These are phyloP conservation scores for Seriola dumerili DNA, from an alignment of 2,113 vertebrate genomes.

Conservation along the genomic window DNA sequence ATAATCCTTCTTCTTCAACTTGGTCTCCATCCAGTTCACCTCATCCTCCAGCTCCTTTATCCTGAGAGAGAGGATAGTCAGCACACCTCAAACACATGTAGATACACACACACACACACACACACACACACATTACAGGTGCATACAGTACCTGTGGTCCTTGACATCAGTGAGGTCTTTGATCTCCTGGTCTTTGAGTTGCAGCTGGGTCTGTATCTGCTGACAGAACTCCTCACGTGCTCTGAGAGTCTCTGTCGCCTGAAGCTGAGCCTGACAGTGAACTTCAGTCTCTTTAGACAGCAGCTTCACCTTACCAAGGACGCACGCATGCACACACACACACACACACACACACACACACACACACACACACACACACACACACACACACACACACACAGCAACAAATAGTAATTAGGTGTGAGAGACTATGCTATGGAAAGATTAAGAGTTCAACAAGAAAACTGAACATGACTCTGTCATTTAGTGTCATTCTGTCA, in stretches of 20 bases:
- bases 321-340: neutral
- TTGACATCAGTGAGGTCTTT: slow-evolving; percentile 77
- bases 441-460: neutral
- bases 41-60: slow-evolving; percentile 83
- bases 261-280: slow-evolving; percentile 63
- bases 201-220: slow-evolving; percentile 75
- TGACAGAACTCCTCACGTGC: slow-evolving; percentile 67
- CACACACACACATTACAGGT: neutral
- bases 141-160: slow-evolving; percentile 72
- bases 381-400: neutral
- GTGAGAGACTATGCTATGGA: neutral
- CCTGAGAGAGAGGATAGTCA: slow-evolving; percentile 66
- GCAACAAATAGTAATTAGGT: neutral
- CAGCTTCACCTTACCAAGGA: slow-evolving; percentile 80
- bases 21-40: slow-evolving; percentile 67
- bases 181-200: slow-evolving; percentile 73
- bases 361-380: too few relatives aligned
- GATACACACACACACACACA: neutral
- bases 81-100: neutral
- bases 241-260: slow-evolving; percentile 75
- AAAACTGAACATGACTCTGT: neutral
- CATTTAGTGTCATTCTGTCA: too few relatives aligned
- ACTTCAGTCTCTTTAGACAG: slow-evolving; percentile 81
- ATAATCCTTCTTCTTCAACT: slow-evolving; percentile 75
- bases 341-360: too few relatives aligned